phyloP scores from a whole-genome alignment of 2,797 vertebrate genomes.

The Eremophila alpestris region DNA sequence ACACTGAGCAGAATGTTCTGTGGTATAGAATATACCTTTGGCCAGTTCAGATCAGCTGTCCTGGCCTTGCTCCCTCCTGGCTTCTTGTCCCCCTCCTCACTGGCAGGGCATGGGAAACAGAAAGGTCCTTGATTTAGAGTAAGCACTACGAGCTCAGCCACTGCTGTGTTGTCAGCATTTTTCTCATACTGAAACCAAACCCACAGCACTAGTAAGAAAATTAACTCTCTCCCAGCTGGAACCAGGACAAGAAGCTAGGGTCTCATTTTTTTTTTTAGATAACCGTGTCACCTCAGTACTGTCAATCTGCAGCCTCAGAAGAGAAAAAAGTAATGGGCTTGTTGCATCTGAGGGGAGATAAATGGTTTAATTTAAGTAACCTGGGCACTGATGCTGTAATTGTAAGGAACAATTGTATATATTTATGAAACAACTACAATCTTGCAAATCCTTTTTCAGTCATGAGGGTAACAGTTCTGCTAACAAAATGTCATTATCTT shows the following conservation, averaged over 20 bases:
- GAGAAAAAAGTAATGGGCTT: background rate
- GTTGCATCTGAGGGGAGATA: background rate
- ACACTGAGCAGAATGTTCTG: background rate
- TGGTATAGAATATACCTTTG: background rate
- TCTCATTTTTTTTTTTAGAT: background rate
- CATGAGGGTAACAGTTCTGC: background rate
- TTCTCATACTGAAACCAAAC: background rate
- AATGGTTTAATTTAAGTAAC: background rate
- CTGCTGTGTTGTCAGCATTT: background rate
- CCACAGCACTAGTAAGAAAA: background rate
- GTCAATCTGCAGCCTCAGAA: background rate
- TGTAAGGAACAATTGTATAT: background rate
- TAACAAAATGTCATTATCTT: background rate
- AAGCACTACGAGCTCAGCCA: fast-evolving
- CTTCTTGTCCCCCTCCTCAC: background rate
- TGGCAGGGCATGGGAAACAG: fast-evolving
- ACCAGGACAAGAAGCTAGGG: background rate
- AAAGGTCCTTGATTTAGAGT: background rate
- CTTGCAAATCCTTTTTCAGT: background rate
- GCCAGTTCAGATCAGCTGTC: background rate
- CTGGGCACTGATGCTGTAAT: background rate
- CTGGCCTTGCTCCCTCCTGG: background rate
- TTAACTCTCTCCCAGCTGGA: background rate
- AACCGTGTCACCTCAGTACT: background rate
- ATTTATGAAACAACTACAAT: background rate